Conservation (phyloP, 2,888 invertebrate species). For the Thymelicus sylvestris region DNA sequence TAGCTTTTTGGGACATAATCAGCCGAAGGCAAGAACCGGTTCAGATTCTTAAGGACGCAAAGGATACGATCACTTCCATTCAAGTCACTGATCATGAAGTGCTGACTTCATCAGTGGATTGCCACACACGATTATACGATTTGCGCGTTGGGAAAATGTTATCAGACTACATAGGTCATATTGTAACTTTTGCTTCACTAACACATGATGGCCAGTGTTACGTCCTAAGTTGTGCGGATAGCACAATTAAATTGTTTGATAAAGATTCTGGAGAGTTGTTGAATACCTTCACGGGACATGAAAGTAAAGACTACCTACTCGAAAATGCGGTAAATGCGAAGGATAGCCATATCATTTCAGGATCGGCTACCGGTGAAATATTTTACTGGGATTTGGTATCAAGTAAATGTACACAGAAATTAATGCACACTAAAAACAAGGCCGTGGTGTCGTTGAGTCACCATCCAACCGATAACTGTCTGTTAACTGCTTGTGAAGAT, state of each 20-base stretch:
- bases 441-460: constrained; percentile 92
- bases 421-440: constrained; percentile 81
- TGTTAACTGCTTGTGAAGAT: constrained; percentile 90
- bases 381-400: constrained; percentile 96
- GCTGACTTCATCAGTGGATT: constrained; percentile 95
- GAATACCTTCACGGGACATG: constrained; percentile 92
- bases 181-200: constrained; percentile 92
- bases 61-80: constrained; percentile 93
- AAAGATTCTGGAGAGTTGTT: constrained; percentile 85
- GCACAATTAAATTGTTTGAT: constrained; percentile 93
- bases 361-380: constrained; percentile 94
- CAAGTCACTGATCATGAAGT: constrained; percentile 95
- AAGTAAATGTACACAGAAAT: constrained; percentile 75
- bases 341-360: constrained; percentile 94
- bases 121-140: constrained; percentile 94
- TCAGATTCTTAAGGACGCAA: constrained; percentile 93
- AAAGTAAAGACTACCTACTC: constrained; percentile 91
- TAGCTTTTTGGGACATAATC: constrained; percentile 94
- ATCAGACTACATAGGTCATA: constrained; percentile 93
- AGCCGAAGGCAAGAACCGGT: constrained; percentile 76
- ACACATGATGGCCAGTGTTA: constrained; percentile 97
- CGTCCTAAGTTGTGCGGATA: constrained; percentile 93
- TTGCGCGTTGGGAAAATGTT: constrained; percentile 93
- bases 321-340: constrained; percentile 94
- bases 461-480: constrained; percentile 90